Percentiles rank a stretch among this genome's conserved stretches.
These are phyloP conservation scores for Calliopsis andreniformis DNA, from an alignment of 1,140 invertebrate species.

Conservation along the genomic window DNA sequence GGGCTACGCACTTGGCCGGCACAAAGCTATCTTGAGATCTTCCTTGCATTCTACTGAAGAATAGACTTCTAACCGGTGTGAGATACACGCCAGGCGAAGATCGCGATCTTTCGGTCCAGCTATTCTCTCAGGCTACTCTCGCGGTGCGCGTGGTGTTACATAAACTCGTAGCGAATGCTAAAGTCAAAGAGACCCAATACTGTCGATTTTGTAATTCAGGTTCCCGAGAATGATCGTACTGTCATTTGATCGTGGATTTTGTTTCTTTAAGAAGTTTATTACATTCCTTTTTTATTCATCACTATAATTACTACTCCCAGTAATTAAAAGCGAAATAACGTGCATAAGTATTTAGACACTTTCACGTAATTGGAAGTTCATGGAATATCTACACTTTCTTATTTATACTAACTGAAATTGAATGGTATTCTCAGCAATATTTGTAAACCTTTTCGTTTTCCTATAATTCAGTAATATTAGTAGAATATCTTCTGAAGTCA, in stretches of 20 bases:
- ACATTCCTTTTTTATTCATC: not conserved
- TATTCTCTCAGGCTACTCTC: constrained; percentile 26
- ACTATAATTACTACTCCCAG: too few species aligned
- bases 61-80: constrained; percentile 68
- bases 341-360: too few species aligned
- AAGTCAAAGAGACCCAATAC: not conserved
- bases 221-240: not conserved
- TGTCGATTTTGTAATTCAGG: constrained; percentile 12
- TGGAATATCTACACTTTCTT: too few species aligned
- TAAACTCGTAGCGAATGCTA: not conserved
- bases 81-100: constrained; percentile 64
- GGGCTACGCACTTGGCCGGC: constrained; percentile 67
- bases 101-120: constrained; percentile 62
- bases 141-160: constrained; percentile 8
- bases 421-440: too few species aligned
- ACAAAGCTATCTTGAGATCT: constrained; percentile 72
- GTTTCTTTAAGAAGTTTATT: not conserved
- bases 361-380: too few species aligned
- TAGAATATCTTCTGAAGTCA: too few species aligned
- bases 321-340: too few species aligned
- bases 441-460: too few species aligned
- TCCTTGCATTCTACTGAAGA: constrained; percentile 69
- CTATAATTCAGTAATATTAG: too few species aligned
- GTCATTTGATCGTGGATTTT: not conserved
- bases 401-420: too few species aligned